phyloP scores from a whole-genome alignment of 2,888 invertebrate genomes.

The Leuctra nigra region DNA sequence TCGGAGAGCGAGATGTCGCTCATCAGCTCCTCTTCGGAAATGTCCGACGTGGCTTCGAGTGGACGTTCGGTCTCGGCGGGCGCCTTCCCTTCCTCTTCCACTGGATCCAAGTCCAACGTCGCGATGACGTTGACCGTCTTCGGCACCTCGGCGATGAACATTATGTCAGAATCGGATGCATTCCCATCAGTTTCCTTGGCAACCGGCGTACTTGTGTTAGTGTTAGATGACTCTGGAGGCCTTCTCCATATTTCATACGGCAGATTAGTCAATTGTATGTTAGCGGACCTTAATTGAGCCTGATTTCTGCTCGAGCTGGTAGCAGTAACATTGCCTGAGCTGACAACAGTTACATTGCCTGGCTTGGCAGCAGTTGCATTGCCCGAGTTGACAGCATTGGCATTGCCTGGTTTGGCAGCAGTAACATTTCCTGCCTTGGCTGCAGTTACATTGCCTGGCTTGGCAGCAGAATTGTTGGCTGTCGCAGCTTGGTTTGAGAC shows the following conservation, averaged over 20 bases:
- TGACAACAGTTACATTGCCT: not conserved
- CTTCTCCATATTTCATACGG: too few relatives aligned
- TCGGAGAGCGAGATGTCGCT: too few relatives aligned
- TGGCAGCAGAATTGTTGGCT: not conserved
- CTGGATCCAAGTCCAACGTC: conserved; percentile 2
- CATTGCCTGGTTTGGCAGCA: not conserved
- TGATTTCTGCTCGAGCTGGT: not conserved
- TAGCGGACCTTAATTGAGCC: too few relatives aligned
- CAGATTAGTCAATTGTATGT: too few relatives aligned
- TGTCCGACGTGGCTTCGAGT: too few relatives aligned
- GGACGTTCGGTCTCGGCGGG: too few relatives aligned
- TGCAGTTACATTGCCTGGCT: too few relatives aligned
- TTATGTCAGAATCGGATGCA: not conserved
- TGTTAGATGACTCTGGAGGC: too few relatives aligned
- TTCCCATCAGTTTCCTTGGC: not conserved
- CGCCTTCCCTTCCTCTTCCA: not conserved
- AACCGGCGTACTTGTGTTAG: too few relatives aligned
- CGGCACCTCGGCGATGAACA: conserved; percentile 1
- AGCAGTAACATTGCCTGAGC: not conserved
- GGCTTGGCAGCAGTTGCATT: not conserved
- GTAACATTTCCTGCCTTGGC: not conserved
- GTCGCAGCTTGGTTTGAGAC: not conserved
- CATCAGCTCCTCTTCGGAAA: too few relatives aligned
- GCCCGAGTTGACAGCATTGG: not conserved
- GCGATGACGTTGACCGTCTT: not conserved